Base-by-base conservation (phyloP, 2,113 vertebrate genomes). In the Pedetes capensis region DNA sequence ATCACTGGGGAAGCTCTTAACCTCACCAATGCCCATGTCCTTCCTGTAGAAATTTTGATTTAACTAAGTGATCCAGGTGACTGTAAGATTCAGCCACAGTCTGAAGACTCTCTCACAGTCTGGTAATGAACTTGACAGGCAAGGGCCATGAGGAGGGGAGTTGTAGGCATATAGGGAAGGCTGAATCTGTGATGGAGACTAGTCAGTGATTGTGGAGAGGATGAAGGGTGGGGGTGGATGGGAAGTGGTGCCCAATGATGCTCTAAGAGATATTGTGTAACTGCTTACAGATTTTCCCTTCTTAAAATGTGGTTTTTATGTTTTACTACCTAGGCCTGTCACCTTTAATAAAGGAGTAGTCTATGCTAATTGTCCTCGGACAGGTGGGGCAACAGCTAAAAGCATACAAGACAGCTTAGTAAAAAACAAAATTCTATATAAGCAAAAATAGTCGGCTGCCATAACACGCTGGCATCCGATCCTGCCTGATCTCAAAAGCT, bases 131-230 rank as follows among this genome's bases (percentile, higher is more conserved):
- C n/a, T 27, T 25, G n/a, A 47, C 1, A 20, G 3, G 8, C 29
- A 7, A 37, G 34, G 34, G 5, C 4, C 57, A 3, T 37, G 6
- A 55, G 20, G 5, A 49, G 10, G 4, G 8, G 3, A 9, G 0
- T 0, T 23, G 10, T 1, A 25, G 49, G 14, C 57, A 7, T 17
- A 14, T 51, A 66, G 20, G 47, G 32, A 49, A 53, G 59, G 8
- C 29, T 53, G 39, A 53, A 25, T 3, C 17, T 47, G 8, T 4
- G 32, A 47, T 0, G 3, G 69, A 47, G 51, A 10, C 37, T 57
- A 47, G 23, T 23, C 83, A 53, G n/a, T 6, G 29, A 55, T 53
- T 18, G 8, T 42, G 5, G 23, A 44, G 34, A 3, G 5, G 72
- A 16, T 16, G 23, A 51, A 20, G 49, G 7, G 39, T 42, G 13